Percentiles rank a stretch among this genome's conserved stretches.
Evolutionary conservation across 2,888 invertebrate genomes (phyloP).

Genomic region (Capitulum mitella): DNA sequence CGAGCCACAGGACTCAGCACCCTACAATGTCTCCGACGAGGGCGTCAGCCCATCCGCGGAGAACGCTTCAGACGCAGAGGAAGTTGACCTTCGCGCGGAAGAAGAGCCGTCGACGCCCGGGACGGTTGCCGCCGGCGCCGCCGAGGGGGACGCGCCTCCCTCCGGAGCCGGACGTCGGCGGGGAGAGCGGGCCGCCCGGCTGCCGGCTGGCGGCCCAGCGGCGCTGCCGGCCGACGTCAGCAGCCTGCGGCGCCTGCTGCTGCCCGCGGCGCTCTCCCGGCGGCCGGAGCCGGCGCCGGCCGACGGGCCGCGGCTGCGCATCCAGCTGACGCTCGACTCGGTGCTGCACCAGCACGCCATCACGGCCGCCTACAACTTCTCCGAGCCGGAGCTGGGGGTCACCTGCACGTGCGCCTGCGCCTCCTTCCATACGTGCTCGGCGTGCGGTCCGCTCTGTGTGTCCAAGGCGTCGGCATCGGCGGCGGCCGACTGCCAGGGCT

Average conservation of each 20-base stretch:
- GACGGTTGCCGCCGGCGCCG: background rate
- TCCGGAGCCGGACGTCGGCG: background rate
- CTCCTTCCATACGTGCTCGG: background rate
- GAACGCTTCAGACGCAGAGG: too few relatives aligned
- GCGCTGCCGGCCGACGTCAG: too few relatives aligned
- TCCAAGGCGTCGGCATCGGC: background rate
- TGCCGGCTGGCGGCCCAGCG: background rate
- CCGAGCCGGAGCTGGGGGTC: background rate
- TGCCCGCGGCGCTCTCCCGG: background rate
- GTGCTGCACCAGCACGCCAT: background rate
- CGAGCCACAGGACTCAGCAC: background rate
- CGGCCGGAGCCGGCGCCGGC: background rate
- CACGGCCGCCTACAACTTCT: background rate
- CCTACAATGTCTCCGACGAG: background rate
- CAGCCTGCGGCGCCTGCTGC: background rate
- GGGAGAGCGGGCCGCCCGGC: background rate
- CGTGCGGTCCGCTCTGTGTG: slow-evolving; percentile 16
- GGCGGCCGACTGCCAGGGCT: slow-evolving; percentile 17
- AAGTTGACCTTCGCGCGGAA: too few relatives aligned
- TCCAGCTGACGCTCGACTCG: slow-evolving; percentile 20
- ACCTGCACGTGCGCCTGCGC: slow-evolving; percentile 24
- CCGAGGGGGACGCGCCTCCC: background rate
- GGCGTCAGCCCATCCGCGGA: too few relatives aligned
- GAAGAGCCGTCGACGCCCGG: too few relatives aligned
- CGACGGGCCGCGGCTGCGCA: background rate